Conservation (phyloP, 2,888 invertebrate genomes). For the Torymus tubicola region DNA sequence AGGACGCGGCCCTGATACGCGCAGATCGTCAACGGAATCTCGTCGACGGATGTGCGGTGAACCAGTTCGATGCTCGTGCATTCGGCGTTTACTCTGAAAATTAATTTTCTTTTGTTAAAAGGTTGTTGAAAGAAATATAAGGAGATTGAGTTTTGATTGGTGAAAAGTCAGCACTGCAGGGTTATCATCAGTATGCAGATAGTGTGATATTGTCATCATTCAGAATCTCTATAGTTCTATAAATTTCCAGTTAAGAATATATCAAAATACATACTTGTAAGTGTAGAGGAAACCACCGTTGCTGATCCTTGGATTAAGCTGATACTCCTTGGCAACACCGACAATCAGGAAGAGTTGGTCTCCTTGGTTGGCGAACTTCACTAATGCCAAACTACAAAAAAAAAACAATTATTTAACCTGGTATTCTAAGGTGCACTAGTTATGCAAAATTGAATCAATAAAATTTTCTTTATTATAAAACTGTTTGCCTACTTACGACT, state of each 20-base stretch:
- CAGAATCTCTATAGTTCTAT: neutral
- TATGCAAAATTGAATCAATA: no score
- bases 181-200: slow-evolving; percentile 70
- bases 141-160: no score
- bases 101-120: neutral
- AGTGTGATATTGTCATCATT: slow-evolving; percentile 72
- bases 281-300: slow-evolving; percentile 91
- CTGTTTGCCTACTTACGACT: slow-evolving; percentile 54
- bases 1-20: slow-evolving; percentile 94
- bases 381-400: slow-evolving; percentile 82
- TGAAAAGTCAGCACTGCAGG: slow-evolving; percentile 75
- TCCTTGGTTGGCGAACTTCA: slow-evolving; percentile 85
- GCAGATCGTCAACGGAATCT: slow-evolving; percentile 92
- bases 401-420: neutral
- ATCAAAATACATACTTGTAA: slow-evolving; percentile 80
- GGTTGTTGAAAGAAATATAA: neutral
- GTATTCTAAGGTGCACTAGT: no score
- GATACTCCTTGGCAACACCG: slow-evolving; percentile 93
- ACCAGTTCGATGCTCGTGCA: slow-evolving; percentile 93
- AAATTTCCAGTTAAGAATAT: slow-evolving; percentile 5
- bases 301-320: slow-evolving; percentile 91
- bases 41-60: slow-evolving; percentile 95
- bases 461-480: neutral
- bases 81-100: slow-evolving; percentile 80
- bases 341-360: slow-evolving; percentile 82